Conservation (phyloP, 2,113 vertebrate species). For the Lepidothrix coronata region DNA sequence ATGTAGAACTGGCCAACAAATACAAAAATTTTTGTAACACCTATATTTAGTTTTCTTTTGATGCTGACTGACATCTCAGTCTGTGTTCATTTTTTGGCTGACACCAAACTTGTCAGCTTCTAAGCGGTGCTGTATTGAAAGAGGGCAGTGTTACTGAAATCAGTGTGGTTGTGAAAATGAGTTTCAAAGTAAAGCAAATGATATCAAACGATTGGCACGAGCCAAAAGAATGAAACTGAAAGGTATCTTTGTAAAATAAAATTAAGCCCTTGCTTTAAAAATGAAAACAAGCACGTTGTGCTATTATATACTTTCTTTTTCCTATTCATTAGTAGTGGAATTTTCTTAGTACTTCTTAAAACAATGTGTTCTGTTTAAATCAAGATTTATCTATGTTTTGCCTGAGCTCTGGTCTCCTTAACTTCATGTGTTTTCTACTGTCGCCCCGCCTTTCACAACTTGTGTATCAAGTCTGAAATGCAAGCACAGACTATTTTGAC, state of each 20-base stretch:
- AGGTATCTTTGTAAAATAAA: neutral
- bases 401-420: neutral
- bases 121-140: neutral
- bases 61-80: neutral
- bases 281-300: neutral
- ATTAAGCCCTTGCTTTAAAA: neutral
- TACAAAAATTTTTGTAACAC: neutral
- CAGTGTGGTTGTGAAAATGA: neutral
- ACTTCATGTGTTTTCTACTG: neutral
- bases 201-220: neutral
- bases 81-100: neutral
- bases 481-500: constrained; percentile 8
- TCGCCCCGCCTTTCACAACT: neutral
- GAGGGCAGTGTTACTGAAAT: neutral
- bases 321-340: neutral
- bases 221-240: neutral
- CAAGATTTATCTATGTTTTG: constrained; percentile 4
- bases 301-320: neutral
- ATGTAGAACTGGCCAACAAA: neutral
- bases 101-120: neutral
- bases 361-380: neutral
- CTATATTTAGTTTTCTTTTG: neutral
- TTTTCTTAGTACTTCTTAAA: neutral
- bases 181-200: neutral
- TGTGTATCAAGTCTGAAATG: constrained; percentile 22